Evolutionary conservation across 64 coral and sea anemone species (phyloP).

Genomic region (Pachyseris speciosa): DNA sequence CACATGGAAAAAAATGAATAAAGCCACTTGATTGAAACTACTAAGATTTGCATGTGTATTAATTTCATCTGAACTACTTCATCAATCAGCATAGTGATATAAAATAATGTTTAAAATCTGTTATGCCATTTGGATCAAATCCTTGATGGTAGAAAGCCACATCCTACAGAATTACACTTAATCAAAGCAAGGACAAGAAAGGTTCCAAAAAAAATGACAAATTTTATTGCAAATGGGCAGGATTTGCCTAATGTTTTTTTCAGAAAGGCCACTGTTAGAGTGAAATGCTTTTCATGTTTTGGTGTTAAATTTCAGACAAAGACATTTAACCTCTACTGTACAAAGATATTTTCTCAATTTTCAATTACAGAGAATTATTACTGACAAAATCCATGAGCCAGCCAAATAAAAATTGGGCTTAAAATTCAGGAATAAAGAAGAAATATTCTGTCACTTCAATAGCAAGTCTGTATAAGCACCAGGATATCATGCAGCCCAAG

Average conservation of each 20-base stretch:
- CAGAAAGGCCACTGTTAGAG: not conserved
- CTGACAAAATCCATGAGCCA: not conserved
- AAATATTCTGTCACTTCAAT: not conserved
- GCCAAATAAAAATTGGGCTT: not conserved
- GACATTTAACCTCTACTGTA: not conserved
- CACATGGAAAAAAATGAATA: not conserved
- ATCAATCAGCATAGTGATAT: not conserved
- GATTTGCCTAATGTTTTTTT: not conserved
- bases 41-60: not conserved
- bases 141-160: not conserved
- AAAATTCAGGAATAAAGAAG: not conserved
- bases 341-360: not conserved
- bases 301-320: constrained; percentile 51
- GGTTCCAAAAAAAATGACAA: not conserved
- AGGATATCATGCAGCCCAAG: not conserved
- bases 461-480: not conserved
- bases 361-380: not conserved
- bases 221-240: not conserved
- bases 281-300: constrained; percentile 42
- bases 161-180: not conserved
- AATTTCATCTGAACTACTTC: constrained; percentile 5
- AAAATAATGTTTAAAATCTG: constrained; percentile 12
- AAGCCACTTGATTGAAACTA: not conserved
- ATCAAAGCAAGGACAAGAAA: not conserved
- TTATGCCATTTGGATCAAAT: not conserved